Evolutionary conservation across 1,140 invertebrate genomes (phyloP), one percentile per base, ranked within the genome.

Genomic region (Trypoxylus dichotomus): DNA sequence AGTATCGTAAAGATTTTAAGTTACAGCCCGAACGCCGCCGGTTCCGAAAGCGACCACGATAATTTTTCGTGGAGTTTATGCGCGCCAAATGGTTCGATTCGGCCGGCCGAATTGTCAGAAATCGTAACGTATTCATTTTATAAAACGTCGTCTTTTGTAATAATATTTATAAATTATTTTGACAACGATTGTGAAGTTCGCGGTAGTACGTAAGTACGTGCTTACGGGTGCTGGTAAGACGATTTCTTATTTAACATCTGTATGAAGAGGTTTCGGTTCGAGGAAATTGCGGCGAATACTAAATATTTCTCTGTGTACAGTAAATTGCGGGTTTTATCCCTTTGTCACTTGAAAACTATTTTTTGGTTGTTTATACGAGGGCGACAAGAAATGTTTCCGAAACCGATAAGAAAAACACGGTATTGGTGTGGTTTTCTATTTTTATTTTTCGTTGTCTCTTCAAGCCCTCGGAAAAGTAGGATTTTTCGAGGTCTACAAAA

Each of bases 161-260:
- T 54, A 54, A 54, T 54, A 54, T 54, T 54, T 54, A 54, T 54
- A 54, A 54, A 54, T 54, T 54, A 54, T 54, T 54, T 54, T 54
- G 47, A 54, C 47, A 21, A 19, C 47, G 47, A 54, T 11, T 47
- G 43, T 47, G 43, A 47, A 47, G 43, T 47, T 47, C n/a, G n/a
- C 43, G 43, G 32, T 8, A 37, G 10, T 37, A 5, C 10, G 32
- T 8, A n/a, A n/a, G 32, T 37, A 37, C 2, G 43, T 54, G 47
- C 47, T 43, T 43, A 54, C 15, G 5, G 5, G 32, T 37, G 10
- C 32, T 8, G 32, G 10, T 37, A 37, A 8, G 32, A 37, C 3
- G 3, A 5, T 7, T 37, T 8, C 2, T 37, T 2, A 15, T 54
- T 54, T 19, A 19, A 54, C 2, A n/a, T 54, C 3, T 15, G 47